Percentiles rank a stretch among this genome's conserved stretches.
phyloP scores from a whole-genome alignment of 2,113 vertebrate species.

The Sturnira hondurensis region DNA sequence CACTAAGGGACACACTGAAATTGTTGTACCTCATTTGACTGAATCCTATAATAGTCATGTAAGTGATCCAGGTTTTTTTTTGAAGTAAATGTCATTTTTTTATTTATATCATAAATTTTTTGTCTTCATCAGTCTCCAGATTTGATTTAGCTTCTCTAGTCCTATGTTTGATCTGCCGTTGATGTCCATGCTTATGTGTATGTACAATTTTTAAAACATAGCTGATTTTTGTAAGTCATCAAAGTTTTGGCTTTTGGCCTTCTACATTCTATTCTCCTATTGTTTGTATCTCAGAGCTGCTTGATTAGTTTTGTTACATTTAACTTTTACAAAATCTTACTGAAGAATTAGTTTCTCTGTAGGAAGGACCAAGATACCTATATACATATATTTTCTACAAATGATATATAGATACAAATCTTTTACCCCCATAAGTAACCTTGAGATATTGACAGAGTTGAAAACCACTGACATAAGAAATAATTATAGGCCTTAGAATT shows the following conservation, averaged over 20 bases:
- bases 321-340: not conserved
- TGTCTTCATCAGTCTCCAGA: not conserved
- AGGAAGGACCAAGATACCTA: not conserved
- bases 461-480: not conserved
- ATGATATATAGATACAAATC: not conserved
- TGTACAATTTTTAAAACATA: not conserved
- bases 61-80: slow-evolving; percentile 74
- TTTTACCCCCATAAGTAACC: not conserved
- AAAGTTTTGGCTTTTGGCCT: not conserved
- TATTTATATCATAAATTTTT: not conserved
- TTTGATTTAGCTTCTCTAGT: slow-evolving; percentile 19
- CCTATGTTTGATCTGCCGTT: not conserved
- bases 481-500: not conserved
- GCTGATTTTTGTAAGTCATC: not conserved
- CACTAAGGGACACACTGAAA: slow-evolving; percentile 98
- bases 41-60: slow-evolving; percentile 99
- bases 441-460: not conserved
- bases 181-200: not conserved
- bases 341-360: not conserved
- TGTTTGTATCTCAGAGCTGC: not conserved
- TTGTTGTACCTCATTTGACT: slow-evolving; percentile 94
- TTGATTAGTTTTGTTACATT: slow-evolving; percentile 16
- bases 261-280: not conserved
- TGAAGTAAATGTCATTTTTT: slow-evolving; percentile 41
- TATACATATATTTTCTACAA: not conserved